Base-by-base conservation (phyloP, 2,113 vertebrate genomes). In the Grammomys dolichurus region DNA sequence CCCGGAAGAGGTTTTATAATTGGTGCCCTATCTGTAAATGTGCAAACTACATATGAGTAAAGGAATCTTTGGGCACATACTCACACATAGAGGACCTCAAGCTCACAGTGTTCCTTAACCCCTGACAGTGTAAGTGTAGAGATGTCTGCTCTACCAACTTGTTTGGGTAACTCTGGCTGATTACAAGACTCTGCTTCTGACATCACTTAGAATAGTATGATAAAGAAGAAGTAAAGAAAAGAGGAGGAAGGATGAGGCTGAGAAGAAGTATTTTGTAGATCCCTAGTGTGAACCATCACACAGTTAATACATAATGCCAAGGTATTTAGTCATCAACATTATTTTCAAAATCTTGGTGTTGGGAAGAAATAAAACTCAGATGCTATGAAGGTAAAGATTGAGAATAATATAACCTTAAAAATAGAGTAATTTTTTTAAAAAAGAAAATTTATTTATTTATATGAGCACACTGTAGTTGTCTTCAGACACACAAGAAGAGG, bases 261-360 rank as follows among this genome's bases (percentile, higher is more conserved):
- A 65, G 5, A 16, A 65, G 11, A 17, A 90, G 26, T 67, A 75
- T 60, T 87, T 91, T 24, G 31, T 77, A 43, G 58, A 60, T 54
- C 36, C 33, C 58, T 65, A 40, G 20, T 73, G 0, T 48, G 14
- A 82, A n/a, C 40, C 58, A 48, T 69, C 36, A 73, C 6, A 17
- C 17, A 46, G 7, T 36, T 20, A 1, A 16, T 56, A 69, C 26
- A 67, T 56, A 93, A 67, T 16, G 11, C 7, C 77, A 24, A n/a
- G 14, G 65, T 80, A 94, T 78, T 77, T 86, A 89, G 48, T 87
- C 77, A 51, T 80, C 48, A 70, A 87, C 94, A 86, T 89, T 76
- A 72, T 80, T 80, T 92, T 92, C 63, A 80, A 92, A 95, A 85
- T 91, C 26, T 73, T 93, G 58, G 33, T 75, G 14, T 9, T 88